Evolutionary conservation across 2,797 vertebrate species (phyloP), one percentile per base, ranked within the genome.

Genomic region (Percopsis omiscomaycus): DNA sequence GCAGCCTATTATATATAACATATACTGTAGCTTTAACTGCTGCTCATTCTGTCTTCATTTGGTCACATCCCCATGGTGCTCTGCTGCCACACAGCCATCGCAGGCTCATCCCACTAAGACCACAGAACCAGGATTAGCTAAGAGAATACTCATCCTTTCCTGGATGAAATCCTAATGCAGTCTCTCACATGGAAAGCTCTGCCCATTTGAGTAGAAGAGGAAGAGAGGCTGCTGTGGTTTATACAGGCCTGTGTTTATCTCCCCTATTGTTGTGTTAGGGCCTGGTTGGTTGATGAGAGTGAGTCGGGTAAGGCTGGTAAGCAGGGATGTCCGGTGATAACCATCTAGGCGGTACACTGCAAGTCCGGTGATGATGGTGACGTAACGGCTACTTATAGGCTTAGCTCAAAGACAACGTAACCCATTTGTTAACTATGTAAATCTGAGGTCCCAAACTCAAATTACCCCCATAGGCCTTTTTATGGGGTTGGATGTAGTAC

Each of bases 181-280:
- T 84, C 80, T 84, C 64, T 86, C 66, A 76, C 76, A 86, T 56
- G 80, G 78, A 83, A 87, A 83, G 81, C 68, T 77, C 69, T 69
- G 66, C 66, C 47, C 59, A 60, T 86, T 86, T 88, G 85, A 90
- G 77, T 77, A 86, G 79, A 82, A 68, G 69, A 86, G 88, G 81
- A 90, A 90, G 89, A 84, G 84, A 78, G 80, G 77, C 82, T 80
- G 78, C 79, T 84, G 76, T 77, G 78, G 88, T 91, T 89, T 89
- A 81, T 68, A 84, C 80, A 86, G 86, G 69, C 12, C 78, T 79
- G 70, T 80, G 81, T 88, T 88, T 88, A 82, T 89, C 84, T 81
- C 63, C 80, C 62, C 80, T 83, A 75, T 77, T 90, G 90, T 90
- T 90, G 86, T 81, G 84, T 78, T 88, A 83, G 78, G 80, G 73